Base-by-base conservation (phyloP, 2,888 invertebrate genomes). In the Imbricaverruca yamaguchii region DNA sequence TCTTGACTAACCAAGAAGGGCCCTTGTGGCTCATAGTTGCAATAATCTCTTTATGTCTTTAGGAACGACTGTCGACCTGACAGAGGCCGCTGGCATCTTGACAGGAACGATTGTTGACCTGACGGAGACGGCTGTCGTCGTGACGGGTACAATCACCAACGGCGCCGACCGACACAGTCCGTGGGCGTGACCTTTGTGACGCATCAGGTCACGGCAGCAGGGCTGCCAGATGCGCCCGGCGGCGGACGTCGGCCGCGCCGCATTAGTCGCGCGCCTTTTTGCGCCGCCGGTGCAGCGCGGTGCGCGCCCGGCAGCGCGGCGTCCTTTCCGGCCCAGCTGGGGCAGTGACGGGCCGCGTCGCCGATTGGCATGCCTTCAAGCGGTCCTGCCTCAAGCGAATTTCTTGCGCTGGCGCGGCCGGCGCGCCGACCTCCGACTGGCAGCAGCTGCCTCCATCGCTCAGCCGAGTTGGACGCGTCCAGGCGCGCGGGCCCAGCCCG, bases 311-410 rank as follows among this genome's bases (percentile, higher is more conserved):
- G 8, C 18, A 18, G 10, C n/a, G 15, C 1, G 8, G 74, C 53
- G 18, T 18, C 25, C 74, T 53, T 53, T 53, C 53, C 74, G 74
- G 53, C 12, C 53, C 74, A 13, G 13, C 74, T 15, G 74, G 18
- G 13, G 74, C 18, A 8, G 23, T 53, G 74, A 74, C 74, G 74
- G 74, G 53, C 53, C 74, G 74, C 13, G 74, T 7, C 53, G 11
- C 53, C 23, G 53, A 25, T 74, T 74, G 74, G 74, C 74, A 74
- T 15, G 13, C 74, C 74, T 74, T 74, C 74, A 74, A 74, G 74
- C 74, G 74, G 74, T n/a, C 74, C 74, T 74, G 74, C 74, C 74
- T 74, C 74, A 74, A 74, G 74, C 53, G 13, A 8, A 15, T 13
- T 74, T 74, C 74, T 74, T 74, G 74, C 23, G 74, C 39, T 9